Percentiles rank a stretch among this genome's conserved stretches.
Evolutionary conservation across 2,888 invertebrate genomes (phyloP).

Genomic region (Steinernema carpocapsae): DNA sequence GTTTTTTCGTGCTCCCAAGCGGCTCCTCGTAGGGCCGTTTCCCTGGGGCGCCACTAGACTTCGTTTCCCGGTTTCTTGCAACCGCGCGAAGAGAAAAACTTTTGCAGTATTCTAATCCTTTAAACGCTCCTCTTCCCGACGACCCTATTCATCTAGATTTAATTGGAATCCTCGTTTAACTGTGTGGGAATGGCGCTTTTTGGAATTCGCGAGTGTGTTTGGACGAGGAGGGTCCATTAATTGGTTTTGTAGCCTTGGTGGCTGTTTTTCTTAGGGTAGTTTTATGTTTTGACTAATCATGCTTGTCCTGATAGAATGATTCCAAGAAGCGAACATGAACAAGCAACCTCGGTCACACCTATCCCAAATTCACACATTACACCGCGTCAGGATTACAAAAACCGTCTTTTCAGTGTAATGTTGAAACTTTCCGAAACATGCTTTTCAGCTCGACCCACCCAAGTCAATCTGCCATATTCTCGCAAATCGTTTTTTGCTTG

Average conservation of each 20-base stretch:
- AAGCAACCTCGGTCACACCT: background rate
- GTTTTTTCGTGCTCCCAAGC: constrained; percentile 1
- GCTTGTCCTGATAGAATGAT: background rate
- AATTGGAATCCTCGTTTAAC: background rate
- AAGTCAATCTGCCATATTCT: background rate
- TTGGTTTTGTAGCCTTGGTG: background rate
- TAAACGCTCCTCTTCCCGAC: background rate
- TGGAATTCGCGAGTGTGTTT: background rate
- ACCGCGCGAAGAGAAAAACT: background rate
- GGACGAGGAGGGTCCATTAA: background rate
- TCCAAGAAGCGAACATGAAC: background rate
- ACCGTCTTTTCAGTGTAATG: no score
- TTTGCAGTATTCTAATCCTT: background rate
- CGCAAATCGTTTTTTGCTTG: background rate
- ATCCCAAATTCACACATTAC: background rate
- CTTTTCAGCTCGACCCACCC: no score
- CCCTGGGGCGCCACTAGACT: background rate
- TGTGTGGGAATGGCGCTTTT: background rate
- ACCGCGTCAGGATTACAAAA: no score
- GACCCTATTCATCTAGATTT: constrained; percentile 28
- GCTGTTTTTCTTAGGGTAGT: background rate
- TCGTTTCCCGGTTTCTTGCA: background rate
- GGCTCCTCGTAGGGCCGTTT: constrained; percentile 2
- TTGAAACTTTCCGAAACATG: no score
- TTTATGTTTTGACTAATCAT: background rate